Evolutionary conservation across 1,140 invertebrate genomes (phyloP), one percentile per base, ranked within the genome.

Genomic region (Anoplolepis gracilipes): DNA sequence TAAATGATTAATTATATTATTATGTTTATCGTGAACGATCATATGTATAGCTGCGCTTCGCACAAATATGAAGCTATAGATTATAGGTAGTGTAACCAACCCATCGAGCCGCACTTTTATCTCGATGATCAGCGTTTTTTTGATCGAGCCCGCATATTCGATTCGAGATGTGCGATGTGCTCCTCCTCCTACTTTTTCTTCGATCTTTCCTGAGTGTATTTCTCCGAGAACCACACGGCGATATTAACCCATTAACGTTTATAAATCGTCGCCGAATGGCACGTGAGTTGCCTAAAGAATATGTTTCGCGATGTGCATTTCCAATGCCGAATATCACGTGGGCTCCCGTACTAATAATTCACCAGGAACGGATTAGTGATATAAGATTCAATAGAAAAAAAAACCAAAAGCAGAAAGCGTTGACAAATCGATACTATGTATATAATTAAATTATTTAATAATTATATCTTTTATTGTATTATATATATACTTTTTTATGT

Each of bases 181-280:
- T 62, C 39, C 46, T 42, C 22, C 64, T 77, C 59, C 79, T 70
- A 76, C 46, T 46, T 46, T 46, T 13, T 46, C 42, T 82, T 82
- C 64, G 82, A 84, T 64, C 76, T 73, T 76, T 72, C 70, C 49
- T 81, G 49, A 55, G 42, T 39, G 64, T 49, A 86, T 73, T 85
- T 49, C 70, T 70, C 22, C 78, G 82, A 84, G 85, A 90, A 85
- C 76, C 67, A 76, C 67, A 13, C 82, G 81, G 69, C 88, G 86
- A 91, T 87, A 92, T 90, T 92, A 92, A 92, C 90, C 92, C 91
- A 92, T 91, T 92, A 91, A 91, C 91, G 91, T 88, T 85, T 91
- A 90, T 90, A 90, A 92, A 90, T 92, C 85, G 89, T 87, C 90
- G 92, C 84, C 85, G 85, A 82, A 79, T 73, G 87, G 82, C 55